Conservation (phyloP, 1,140 invertebrate genomes). For the Caenorhabditis brenneri region DNA sequence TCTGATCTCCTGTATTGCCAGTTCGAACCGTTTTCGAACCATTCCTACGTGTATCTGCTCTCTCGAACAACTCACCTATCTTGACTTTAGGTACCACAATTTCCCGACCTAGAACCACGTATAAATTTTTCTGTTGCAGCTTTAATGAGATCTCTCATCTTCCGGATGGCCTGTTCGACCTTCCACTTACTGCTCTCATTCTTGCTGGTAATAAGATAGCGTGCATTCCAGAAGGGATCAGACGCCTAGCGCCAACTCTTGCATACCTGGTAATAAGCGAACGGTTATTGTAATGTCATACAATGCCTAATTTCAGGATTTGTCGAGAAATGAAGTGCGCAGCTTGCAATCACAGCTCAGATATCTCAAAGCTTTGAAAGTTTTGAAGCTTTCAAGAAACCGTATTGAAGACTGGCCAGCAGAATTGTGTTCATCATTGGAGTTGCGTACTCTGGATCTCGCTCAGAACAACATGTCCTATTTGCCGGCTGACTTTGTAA, state of each 20-base stretch:
- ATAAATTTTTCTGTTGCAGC: neutral
- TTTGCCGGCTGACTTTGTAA: conserved; percentile 30
- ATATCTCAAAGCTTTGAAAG: neutral
- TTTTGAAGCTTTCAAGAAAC: neutral
- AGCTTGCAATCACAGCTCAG: neutral
- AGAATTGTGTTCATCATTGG: neutral
- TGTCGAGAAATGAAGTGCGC: neutral
- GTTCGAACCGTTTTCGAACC: conserved; percentile 37
- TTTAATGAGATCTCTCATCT: conserved; percentile 37
- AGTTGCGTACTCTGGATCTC: conserved; percentile 2
- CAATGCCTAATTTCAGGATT: neutral
- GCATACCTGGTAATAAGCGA: neutral
- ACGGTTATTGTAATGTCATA: neutral
- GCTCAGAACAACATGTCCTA: conserved; percentile 21
- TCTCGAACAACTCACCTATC: conserved; percentile 28
- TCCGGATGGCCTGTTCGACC: conserved; percentile 19
- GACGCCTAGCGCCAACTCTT: conserved; percentile 6
- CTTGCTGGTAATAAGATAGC: conserved; percentile 16
- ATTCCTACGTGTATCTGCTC: conserved; percentile 40
- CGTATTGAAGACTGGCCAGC: neutral
- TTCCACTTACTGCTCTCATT: conserved; percentile 27
- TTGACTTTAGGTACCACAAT: neutral
- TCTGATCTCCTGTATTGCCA: conserved; percentile 37
- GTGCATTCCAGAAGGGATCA: conserved; percentile 25
- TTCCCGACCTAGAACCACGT: no score